Base-by-base conservation (phyloP, 2,113 vertebrate species). In the Pitta sordida region DNA sequence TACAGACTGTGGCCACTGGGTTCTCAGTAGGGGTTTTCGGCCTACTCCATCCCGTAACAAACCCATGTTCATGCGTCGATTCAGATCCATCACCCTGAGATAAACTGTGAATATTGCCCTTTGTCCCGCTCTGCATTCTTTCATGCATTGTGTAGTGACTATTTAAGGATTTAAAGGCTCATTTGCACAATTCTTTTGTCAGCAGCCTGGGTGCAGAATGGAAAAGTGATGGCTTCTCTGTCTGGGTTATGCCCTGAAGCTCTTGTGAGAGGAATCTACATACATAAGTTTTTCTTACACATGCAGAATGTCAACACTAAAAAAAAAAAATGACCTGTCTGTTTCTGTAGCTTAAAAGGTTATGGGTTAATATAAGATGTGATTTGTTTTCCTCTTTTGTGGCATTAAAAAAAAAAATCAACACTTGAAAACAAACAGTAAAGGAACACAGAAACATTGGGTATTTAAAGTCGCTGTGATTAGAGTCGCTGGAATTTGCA, bases 111-210 rank as follows among this genome's bases (percentile, higher is more conserved):
- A 98, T 98, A 98, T 98, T 98, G 98, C 96, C 97, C 98, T 99
- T 99, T 99, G 99, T 99, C 98, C 98, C 64, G 62, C 15, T 21
- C 94, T 83, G 95, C 99, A 99, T 99, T 99, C 99, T 99, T 99
- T 97, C 98, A 97, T 97, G 98, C 98, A 98, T 99, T 99, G 99
- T 99, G 98, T 97, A 92, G 97, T 95, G 98, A 99, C 98, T 99
- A 98, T 99, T 99, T 99, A 99, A 98, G 98, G 98, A 98, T 99
- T 99, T 99, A 99, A 99, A 99, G 99, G 98, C 98, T 99, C 98
- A 99, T 99, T 99, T 99, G 98, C 98, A 99, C 98, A 99, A 99
- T 98, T 98, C 98, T 98, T 99, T 99, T 99, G 99, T 99, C 98
- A 98, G 98, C 96, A 97, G 97, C 97, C 98, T 97, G 52, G 94